phyloP scores from a whole-genome alignment of 2,113 vertebrate species.

The Corydoras sp. region DNA sequence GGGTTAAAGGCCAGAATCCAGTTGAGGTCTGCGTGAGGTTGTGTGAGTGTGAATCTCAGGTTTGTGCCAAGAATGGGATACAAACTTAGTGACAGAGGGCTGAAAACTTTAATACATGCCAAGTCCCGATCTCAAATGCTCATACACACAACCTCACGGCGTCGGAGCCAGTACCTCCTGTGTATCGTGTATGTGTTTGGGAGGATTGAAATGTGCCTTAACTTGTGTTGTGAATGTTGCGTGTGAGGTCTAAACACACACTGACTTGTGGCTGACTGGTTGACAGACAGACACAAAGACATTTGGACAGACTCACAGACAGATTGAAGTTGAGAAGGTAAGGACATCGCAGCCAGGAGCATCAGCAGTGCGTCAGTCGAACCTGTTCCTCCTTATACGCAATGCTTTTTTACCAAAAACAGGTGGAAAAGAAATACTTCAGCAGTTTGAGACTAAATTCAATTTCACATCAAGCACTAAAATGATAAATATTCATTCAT shows the following conservation, averaged over 20 bases:
- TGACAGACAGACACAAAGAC: constrained; percentile 39
- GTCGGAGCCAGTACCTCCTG: constrained; percentile 35
- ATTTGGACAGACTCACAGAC: constrained; percentile 39
- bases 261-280: constrained; percentile 47
- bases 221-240: constrained; percentile 30
- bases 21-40: constrained; percentile 32
- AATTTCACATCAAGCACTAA: no score
- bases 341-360: neutral
- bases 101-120: neutral
- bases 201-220: constrained; percentile 53
- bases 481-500: no score
- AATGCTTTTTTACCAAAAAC: no score
- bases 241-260: constrained; percentile 47
- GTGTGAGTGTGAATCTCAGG: constrained; percentile 17
- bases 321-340: constrained; percentile 31
- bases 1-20: constrained; percentile 32
- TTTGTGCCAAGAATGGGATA: neutral
- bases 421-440: no score
- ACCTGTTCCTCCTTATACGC: no score
- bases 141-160: constrained; percentile 28
- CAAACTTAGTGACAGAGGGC: neutral
- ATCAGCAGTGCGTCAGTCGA: no score
- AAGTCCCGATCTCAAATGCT: constrained; percentile 3
- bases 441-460: no score
- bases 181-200: constrained; percentile 32